These are phyloP conservation scores for Ascaphus truei DNA, from an alignment of 2,113 vertebrate species.

Conservation along the genomic window DNA sequence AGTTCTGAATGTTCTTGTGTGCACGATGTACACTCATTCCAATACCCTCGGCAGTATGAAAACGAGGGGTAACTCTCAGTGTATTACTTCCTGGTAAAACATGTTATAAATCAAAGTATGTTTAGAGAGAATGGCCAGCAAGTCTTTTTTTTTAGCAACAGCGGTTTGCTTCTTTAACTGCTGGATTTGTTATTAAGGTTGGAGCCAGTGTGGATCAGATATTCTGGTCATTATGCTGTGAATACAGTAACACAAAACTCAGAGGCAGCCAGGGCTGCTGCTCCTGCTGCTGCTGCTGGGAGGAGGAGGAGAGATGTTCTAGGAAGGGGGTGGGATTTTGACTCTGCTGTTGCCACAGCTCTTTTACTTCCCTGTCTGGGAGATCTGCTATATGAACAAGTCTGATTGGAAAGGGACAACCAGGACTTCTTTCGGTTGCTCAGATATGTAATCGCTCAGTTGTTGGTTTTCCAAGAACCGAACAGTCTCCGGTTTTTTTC, in stretches of 20 bases:
- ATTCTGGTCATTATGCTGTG: slow-evolving; percentile 46
- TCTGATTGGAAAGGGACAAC: slow-evolving; percentile 33
- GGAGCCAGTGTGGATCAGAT: slow-evolving; percentile 70
- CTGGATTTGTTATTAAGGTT: slow-evolving; percentile 72
- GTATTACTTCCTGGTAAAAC: too few species aligned
- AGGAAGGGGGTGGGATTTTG: slow-evolving; percentile 54
- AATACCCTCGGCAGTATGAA: too few species aligned
- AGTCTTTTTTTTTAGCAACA: too few species aligned
- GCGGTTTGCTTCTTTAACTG: too few species aligned
- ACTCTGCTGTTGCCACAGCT: slow-evolving; percentile 40
- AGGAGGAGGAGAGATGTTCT: slow-evolving; percentile 46
- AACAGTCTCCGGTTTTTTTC: background rate
- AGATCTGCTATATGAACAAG: slow-evolving; percentile 33
- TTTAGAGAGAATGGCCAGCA: too few species aligned
- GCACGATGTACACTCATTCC: too few species aligned
- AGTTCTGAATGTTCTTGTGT: too few species aligned
- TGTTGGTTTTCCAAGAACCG: background rate
- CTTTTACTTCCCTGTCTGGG: slow-evolving; percentile 27
- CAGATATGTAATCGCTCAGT: background rate
- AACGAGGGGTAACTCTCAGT: too few species aligned
- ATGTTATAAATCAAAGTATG: too few species aligned
- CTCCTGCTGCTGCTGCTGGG: too few species aligned
- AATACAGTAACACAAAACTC: background rate
- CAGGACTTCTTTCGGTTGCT: slow-evolving; percentile 41
- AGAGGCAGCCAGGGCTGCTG: slow-evolving; percentile 45